phyloP scores from a whole-genome alignment of 2,888 invertebrate species.

The Spodoptera exigua region DNA sequence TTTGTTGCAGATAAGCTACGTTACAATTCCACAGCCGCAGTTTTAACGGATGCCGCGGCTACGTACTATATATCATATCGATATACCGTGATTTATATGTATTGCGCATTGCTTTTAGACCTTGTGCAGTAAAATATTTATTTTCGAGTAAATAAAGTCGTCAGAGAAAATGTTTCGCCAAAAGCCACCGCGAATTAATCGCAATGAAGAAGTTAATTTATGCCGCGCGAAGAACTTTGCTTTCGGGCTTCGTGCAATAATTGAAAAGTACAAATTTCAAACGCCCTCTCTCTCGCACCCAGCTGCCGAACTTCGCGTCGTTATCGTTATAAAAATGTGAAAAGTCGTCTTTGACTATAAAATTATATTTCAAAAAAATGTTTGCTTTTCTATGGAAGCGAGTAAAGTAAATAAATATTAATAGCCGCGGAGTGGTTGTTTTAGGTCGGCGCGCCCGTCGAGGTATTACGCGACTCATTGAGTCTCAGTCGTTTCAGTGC shows the following conservation, averaged over 20 bases:
- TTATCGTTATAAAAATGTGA: constrained; percentile 75
- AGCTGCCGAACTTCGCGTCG: constrained; percentile 69
- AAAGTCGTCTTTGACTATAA: constrained; percentile 66
- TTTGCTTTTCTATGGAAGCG: constrained; percentile 55
- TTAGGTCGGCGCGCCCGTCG: constrained; percentile 68
- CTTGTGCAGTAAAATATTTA: constrained; percentile 58
- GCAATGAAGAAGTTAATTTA: constrained; percentile 75
- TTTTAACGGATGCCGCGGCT: constrained; percentile 68
- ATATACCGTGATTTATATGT: constrained; percentile 70
- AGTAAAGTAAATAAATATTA: constrained; percentile 73
- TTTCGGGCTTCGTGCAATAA: constrained; percentile 71
- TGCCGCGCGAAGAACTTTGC: constrained; percentile 70
- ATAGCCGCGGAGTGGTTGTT: constrained; percentile 69
- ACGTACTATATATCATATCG: constrained; percentile 72
- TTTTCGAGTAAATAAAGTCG: constrained; percentile 60
- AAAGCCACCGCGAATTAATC: constrained; percentile 71
- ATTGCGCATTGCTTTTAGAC: constrained; percentile 60
- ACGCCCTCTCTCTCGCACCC: constrained; percentile 62
- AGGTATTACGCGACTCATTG: constrained; percentile 72
- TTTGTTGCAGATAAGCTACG: constrained; percentile 68
- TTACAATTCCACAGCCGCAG: constrained; percentile 65
- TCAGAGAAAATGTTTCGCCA: constrained; percentile 64
- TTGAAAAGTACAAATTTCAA: constrained; percentile 78
- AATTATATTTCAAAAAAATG: constrained; percentile 67
- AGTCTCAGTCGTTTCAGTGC: constrained; percentile 65